These are phyloP conservation scores for Plebejus melissa DNA, from an alignment of 2,888 invertebrate species.

Conservation along the genomic window DNA sequence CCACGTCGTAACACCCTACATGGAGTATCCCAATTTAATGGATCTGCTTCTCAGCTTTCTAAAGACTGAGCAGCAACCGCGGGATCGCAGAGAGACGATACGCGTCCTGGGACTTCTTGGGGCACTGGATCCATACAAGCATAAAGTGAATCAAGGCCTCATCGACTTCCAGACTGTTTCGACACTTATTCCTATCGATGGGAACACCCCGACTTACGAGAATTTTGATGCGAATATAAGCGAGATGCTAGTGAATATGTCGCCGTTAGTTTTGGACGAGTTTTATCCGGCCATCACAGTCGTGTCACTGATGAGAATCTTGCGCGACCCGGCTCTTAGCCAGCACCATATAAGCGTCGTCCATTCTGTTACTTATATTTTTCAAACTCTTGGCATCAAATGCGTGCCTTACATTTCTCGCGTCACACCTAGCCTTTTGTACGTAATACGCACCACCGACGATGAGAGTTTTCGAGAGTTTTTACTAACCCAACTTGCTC, in stretches of 20 bases:
- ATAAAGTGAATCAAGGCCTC: constrained; percentile 96
- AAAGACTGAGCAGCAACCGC: constrained; percentile 95
- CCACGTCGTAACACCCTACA: constrained; percentile 96
- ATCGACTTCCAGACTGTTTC: constrained; percentile 92
- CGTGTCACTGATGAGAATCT: constrained; percentile 95
- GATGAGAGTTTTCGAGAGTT: constrained; percentile 89
- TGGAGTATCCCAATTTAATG: constrained; percentile 93
- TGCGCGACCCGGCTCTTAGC: constrained; percentile 92
- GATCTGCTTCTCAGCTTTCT: constrained; percentile 95
- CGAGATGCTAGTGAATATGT: constrained; percentile 97
- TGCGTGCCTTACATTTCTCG: constrained; percentile 95
- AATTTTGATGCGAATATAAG: constrained; percentile 83
- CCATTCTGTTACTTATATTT: constrained; percentile 97
- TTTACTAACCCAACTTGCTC: constrained; percentile 94
- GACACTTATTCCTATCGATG: constrained; percentile 86
- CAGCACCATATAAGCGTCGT: constrained; percentile 97
- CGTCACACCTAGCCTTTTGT: constrained; percentile 91
- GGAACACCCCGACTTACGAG: constrained; percentile 82
- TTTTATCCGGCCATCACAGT: constrained; percentile 99
- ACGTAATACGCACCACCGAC: constrained; percentile 94
- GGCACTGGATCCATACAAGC: constrained; percentile 98
- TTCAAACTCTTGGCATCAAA: constrained; percentile 95
- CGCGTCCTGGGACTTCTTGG: constrained; percentile 96
- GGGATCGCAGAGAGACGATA: constrained; percentile 93
- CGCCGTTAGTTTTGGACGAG: constrained; percentile 91